Evolutionary conservation across 1,140 invertebrate genomes (phyloP).

Genomic region (Saccostrea cuccullata): DNA sequence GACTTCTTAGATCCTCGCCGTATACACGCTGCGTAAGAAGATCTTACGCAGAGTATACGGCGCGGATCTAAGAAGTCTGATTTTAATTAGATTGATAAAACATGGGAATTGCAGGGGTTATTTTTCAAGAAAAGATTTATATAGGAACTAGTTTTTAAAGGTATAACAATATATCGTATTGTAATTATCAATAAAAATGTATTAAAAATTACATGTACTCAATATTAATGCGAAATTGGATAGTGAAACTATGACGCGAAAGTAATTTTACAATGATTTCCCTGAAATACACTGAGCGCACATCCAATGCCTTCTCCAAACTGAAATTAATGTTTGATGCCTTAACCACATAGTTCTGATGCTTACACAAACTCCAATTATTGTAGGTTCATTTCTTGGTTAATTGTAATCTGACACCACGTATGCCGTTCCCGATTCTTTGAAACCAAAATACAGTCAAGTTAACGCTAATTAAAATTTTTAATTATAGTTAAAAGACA

Average conservation of each 20-base stretch:
- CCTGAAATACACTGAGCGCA: not conserved
- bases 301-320: not conserved
- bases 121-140: too few relatives aligned
- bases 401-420: slow-evolving; percentile 19
- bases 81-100: too few relatives aligned
- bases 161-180: too few relatives aligned
- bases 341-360: not conserved
- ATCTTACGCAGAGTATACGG: too few relatives aligned
- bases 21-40: too few relatives aligned
- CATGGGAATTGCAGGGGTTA: too few relatives aligned
- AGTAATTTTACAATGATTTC: not conserved
- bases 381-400: slow-evolving; percentile 9
- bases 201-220: too few relatives aligned
- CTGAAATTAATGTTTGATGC: slow-evolving; percentile 3
- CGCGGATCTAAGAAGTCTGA: too few relatives aligned
- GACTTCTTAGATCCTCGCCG: too few relatives aligned
- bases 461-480: not conserved
- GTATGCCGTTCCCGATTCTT: not conserved
- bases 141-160: too few relatives aligned
- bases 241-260: not conserved
- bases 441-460: slow-evolving; percentile 7
- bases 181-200: too few relatives aligned
- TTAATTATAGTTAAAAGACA: not conserved
- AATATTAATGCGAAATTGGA: too few relatives aligned
- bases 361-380: not conserved